Conservation (phyloP, 2,888 invertebrate species). For the Andrena marginata region DNA sequence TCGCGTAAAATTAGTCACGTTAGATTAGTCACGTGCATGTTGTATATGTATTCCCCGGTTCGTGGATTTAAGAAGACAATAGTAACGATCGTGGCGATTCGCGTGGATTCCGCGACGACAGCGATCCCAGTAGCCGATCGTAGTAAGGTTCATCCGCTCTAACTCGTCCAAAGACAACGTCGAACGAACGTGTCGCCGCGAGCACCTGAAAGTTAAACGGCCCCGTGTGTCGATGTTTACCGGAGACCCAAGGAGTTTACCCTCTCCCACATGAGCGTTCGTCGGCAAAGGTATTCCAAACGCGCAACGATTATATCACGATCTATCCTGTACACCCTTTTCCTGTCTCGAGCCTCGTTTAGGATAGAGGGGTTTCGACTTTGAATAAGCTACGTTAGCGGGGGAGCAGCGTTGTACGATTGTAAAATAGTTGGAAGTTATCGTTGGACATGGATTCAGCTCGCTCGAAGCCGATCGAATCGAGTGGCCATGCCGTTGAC, state of each 20-base stretch:
- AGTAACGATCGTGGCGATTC: conserved; percentile 31
- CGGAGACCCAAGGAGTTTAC: background rate
- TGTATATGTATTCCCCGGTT: conserved; percentile 57
- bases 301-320: background rate
- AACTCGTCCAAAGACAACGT: background rate
- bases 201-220: too few species aligned
- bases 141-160: conserved; percentile 27
- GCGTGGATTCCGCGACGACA: conserved; percentile 26
- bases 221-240: too few species aligned
- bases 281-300: background rate
- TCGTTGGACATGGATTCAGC: conserved; percentile 49
- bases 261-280: background rate
- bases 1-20: conserved; percentile 45
- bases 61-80: conserved; percentile 64
- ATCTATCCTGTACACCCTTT: conserved; percentile 17
- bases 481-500: conserved; percentile 30
- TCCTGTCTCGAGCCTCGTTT: conserved; percentile 17
- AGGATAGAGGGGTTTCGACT: conserved; percentile 2
- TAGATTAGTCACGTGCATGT: conserved; percentile 63
- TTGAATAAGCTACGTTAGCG: conserved; percentile 6
- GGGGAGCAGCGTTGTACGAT: conserved; percentile 39
- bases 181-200: too few species aligned
- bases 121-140: conserved; percentile 22
- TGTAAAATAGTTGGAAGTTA: conserved; percentile 43
- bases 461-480: conserved; percentile 19